These are phyloP conservation scores for Thunnus maccoyii DNA, from an alignment of 2,113 vertebrate species.

Conservation along the genomic window DNA sequence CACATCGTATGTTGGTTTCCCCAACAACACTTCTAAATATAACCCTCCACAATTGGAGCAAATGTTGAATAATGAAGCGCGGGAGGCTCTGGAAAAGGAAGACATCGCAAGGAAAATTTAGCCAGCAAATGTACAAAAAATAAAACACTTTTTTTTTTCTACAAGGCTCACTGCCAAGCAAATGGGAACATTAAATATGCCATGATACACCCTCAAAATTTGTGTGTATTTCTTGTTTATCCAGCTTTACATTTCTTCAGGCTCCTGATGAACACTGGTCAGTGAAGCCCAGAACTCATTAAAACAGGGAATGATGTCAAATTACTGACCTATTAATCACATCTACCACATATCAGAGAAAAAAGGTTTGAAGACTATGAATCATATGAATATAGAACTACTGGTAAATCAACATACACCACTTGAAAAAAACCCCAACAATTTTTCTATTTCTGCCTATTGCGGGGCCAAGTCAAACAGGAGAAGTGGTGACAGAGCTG, in stretches of 20 bases:
- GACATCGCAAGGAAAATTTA: slow-evolving; percentile 11
- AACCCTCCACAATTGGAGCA: slow-evolving; percentile 74
- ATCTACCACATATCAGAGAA: not conserved
- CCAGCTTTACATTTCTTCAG: not conserved
- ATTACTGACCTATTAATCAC: not conserved
- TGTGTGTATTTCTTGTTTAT: not conserved
- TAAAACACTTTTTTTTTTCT: slow-evolving; percentile 15
- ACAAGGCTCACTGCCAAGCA: slow-evolving; percentile 7
- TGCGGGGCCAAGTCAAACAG: slow-evolving; percentile 45
- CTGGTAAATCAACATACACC: slow-evolving; percentile 6
- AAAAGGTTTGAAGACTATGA: not conserved
- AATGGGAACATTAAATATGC: slow-evolving; percentile 10
- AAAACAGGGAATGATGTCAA: not conserved
- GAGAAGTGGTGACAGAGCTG: slow-evolving; percentile 48
- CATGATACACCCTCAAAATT: not conserved
- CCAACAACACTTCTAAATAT: slow-evolving; percentile 76
- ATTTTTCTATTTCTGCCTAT: slow-evolving; percentile 13
- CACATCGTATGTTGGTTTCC: slow-evolving; percentile 61
- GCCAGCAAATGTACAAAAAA: slow-evolving; percentile 30
- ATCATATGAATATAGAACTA: slow-evolving; percentile 13
- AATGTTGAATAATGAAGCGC: slow-evolving; percentile 77
- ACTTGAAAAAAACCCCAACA: not conserved
- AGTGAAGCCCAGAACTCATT: not conserved
- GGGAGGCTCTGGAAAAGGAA: slow-evolving; percentile 46
- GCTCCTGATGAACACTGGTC: not conserved